phyloP scores from a whole-genome alignment of 2,888 invertebrate genomes.

The Thecophora atra region DNA sequence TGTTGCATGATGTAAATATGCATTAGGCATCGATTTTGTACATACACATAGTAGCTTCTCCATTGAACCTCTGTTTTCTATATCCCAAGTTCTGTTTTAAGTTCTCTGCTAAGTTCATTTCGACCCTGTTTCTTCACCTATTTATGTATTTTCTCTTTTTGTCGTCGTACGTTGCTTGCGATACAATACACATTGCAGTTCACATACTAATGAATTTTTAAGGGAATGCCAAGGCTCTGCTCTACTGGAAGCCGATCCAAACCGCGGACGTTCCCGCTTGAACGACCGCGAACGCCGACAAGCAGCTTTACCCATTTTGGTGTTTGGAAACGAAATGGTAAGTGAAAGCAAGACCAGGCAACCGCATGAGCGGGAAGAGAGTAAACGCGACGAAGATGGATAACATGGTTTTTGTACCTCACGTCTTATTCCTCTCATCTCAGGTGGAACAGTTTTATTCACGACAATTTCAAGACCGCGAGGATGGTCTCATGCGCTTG shows the following conservation, averaged over 20 bases:
- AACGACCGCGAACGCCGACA: conserved; percentile 85
- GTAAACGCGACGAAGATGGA: no score
- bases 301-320: conserved; percentile 88
- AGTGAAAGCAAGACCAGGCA: no score
- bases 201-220: conserved; percentile 84
- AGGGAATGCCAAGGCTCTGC: conserved; percentile 73
- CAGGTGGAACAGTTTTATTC: conserved; percentile 91
- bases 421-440: background rate
- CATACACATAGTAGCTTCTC: background rate
- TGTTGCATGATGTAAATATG: no score
- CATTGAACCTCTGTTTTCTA: conserved; percentile 18
- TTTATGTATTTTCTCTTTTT: conserved; percentile 47
- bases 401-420: background rate
- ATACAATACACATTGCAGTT: conserved; percentile 67
- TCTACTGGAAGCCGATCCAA: conserved; percentile 66
- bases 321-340: conserved; percentile 90
- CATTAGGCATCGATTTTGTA: background rate
- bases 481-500: conserved; percentile 82
- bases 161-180: conserved; percentile 49
- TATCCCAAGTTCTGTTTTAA: conserved; percentile 37
- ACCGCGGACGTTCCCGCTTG: conserved; percentile 68
- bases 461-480: conserved; percentile 88
- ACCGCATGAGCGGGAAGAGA: no score
- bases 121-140: conserved; percentile 37
- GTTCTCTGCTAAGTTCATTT: conserved; percentile 31